These are phyloP conservation scores for Thinocorus orbignyianus DNA, from an alignment of 2,113 vertebrate species.

Conservation along the genomic window DNA sequence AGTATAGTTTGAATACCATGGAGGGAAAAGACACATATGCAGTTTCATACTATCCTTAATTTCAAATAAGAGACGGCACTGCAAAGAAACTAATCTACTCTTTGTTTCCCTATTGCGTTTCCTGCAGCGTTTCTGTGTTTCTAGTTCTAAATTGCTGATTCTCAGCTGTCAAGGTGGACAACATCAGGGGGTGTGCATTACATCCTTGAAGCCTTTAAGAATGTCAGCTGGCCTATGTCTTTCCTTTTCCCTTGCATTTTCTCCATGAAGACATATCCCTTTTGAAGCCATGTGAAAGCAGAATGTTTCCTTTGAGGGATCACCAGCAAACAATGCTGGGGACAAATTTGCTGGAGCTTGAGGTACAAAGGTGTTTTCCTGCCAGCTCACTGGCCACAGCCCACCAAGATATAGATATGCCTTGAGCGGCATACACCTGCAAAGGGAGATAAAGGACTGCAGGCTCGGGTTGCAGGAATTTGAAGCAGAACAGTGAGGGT, in stretches of 20 bases:
- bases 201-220: not conserved
- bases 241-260: not conserved
- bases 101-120: not conserved
- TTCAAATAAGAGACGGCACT: not conserved
- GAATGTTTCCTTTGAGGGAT: not conserved
- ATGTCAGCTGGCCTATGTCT: not conserved
- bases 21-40: not conserved
- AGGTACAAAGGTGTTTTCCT: not conserved
- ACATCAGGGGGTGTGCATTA: not conserved
- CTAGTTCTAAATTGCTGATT: not conserved
- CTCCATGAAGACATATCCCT: not conserved
- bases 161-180: not conserved
- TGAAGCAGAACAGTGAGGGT: not conserved
- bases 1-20: constrained; percentile 21
- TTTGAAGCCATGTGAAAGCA: not conserved
- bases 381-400: not conserved
- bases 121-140: not conserved
- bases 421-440: not conserved
- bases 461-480: not conserved
- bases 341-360: not conserved
- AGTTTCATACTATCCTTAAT: constrained; percentile 23
- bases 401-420: not conserved
- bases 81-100: not conserved
- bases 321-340: not conserved
- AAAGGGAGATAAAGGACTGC: not conserved